Percentiles rank a stretch among this genome's conserved stretches.
Conservation (phyloP, 2,797 vertebrate genomes). For the Enteromius radiatus region DNA sequence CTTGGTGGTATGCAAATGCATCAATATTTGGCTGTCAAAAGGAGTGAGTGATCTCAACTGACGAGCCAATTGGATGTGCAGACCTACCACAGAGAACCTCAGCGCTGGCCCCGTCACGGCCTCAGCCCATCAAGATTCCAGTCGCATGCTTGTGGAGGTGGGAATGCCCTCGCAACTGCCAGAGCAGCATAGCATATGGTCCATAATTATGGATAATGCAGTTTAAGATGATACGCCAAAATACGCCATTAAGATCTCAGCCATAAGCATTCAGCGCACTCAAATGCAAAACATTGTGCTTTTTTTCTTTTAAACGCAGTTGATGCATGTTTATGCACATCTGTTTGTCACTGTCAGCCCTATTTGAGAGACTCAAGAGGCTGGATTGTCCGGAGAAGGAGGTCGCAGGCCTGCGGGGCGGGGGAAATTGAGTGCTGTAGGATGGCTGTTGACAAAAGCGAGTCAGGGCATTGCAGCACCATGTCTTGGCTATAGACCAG, state of each 20-base stretch:
- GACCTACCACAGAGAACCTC: slow-evolving; percentile 8
- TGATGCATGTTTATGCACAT: slow-evolving; percentile 24
- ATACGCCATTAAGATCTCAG: slow-evolving; percentile 69
- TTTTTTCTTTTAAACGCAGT: slow-evolving; percentile 7
- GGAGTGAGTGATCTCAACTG: slow-evolving; percentile 36
- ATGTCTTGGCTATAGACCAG: slow-evolving; percentile 65
- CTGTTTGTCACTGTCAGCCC: slow-evolving; percentile 26
- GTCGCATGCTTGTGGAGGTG: slow-evolving; percentile 42
- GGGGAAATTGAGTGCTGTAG: slow-evolving; percentile 56
- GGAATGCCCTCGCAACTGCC: slow-evolving; percentile 52
- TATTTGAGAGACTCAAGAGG: slow-evolving; percentile 3
- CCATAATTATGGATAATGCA: slow-evolving; percentile 72
- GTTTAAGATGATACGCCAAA: slow-evolving; percentile 67
- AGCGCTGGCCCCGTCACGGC: slow-evolving; percentile 36
- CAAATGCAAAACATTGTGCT: slow-evolving; percentile 19
- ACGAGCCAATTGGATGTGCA: slow-evolving; percentile 30
- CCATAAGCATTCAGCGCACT: slow-evolving; percentile 34
- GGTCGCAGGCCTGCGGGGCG: slow-evolving; percentile 37
- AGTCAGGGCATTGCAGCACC: slow-evolving; percentile 59
- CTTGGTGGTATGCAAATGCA: slow-evolving; percentile 3
- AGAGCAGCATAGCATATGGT: slow-evolving; percentile 53
- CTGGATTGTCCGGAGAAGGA: not conserved
- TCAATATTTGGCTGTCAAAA: slow-evolving; percentile 43
- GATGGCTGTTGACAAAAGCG: slow-evolving; percentile 55
- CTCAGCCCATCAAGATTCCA: slow-evolving; percentile 53